Base-by-base conservation (phyloP, 1,140 invertebrate species). In the Bombus ignitus region DNA sequence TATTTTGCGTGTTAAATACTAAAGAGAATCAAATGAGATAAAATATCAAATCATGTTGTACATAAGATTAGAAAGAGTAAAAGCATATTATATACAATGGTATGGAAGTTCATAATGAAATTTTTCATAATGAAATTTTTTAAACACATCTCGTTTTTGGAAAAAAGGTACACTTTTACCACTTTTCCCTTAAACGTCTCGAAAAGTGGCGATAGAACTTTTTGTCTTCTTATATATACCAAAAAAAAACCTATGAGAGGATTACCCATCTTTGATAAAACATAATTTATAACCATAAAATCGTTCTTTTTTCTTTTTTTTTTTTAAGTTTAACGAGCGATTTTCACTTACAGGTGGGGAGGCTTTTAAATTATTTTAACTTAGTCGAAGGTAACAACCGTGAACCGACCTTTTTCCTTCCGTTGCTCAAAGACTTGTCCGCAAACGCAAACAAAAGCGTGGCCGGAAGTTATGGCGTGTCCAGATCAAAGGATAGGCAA, bases 401-500 rank as follows among this genome's bases (percentile, higher is more conserved):
- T 12, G 42, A 22, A 32, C 3, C 72, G 4, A n/a, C 42, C 42
- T 28, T 28, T n/a, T 42, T 37, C 25, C 10, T 25, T 57, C 25
- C 3, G 18, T 44, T n/a, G 59, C 37, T 28, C 59, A 79, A 79
- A 66, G 37, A 35, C 66, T 42, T n/a, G 1, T 3, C 15, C 15
- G 35, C 35, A 3, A 15, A 15, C 9, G 39, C n/a, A 47, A 28
- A 79, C 62, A 47, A 68, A 66, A 79, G 62, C 59, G 6, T 8
- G 22, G 74, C 37, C 32, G 62, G 39, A 68, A 79, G 77, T 65
- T 42, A 42, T 62, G 9, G n/a, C 75, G 25, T 39, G 76, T n/a
- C n/a, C 1, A 32, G 76, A 78, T 78, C 76, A 78, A 78, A 78
- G 76, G 42, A n/a, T n/a, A 13, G 28, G 25, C 39, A n/a, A 44